Evolutionary conservation across 1,140 invertebrate genomes (phyloP).

Genomic region (Drosophila rhopaloa): DNA sequence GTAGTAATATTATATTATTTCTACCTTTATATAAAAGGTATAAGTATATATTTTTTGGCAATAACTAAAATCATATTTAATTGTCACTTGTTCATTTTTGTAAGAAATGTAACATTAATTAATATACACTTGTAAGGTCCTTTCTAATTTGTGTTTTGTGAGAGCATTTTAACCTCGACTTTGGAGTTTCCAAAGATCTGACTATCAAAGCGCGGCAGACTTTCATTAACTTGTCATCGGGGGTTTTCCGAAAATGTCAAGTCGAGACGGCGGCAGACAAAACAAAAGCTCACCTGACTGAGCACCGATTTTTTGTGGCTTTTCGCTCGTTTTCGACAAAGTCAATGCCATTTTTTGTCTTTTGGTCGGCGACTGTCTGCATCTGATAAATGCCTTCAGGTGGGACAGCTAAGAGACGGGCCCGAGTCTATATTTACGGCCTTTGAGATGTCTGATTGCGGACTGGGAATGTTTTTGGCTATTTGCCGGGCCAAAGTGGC

Average conservation of each 20-base stretch:
- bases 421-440: slow-evolving; percentile 64
- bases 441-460: slow-evolving; percentile 60
- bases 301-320: slow-evolving; percentile 26
- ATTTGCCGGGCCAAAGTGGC: slow-evolving; percentile 15
- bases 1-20: no score
- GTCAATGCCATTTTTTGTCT: slow-evolving; percentile 43
- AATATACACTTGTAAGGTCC: no score
- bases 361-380: slow-evolving; percentile 50
- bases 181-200: slow-evolving; percentile 4
- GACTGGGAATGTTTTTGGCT: slow-evolving; percentile 2
- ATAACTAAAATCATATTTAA: no score
- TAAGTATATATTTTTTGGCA: no score
- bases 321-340: slow-evolving; percentile 23
- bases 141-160: no score
- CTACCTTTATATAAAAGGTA: no score
- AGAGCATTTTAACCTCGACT: slow-evolving; percentile 18
- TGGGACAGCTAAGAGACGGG: slow-evolving; percentile 29
- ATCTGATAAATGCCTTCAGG: slow-evolving; percentile 76
- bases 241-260: slow-evolving; percentile 61
- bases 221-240: slow-evolving; percentile 77
- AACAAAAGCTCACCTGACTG: slow-evolving; percentile 58
- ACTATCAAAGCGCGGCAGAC: slow-evolving; percentile 52
- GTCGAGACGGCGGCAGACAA: slow-evolving; percentile 52
- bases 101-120: no score
- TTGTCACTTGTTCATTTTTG: no score